Base-by-base conservation (phyloP, 2,113 vertebrate species). In the Piprites chloris region DNA sequence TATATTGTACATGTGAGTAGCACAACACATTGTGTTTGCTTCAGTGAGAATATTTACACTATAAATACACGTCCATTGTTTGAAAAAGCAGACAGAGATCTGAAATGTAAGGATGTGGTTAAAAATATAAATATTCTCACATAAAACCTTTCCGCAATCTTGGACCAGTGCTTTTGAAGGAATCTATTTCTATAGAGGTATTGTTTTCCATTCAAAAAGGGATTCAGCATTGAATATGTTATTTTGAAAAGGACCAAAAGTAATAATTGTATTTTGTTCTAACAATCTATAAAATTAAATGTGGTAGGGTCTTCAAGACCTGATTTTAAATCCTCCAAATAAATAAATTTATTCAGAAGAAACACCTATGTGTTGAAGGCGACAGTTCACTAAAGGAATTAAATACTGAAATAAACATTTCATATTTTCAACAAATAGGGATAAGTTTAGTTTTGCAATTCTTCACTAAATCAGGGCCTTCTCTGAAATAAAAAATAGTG, bases 1-100 rank as follows among this genome's bases (percentile, higher is more conserved):
- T 95, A 93, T 91, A 96, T 50, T 53, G 94, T 90, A 96, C 96
- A 96, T 76, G 91, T 94, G 92, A 92, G 94, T 90, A 88, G 76
- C 87, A 65, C 49, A 63, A 84, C 83, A 88, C 93, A 96, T 96
- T 93, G 94, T 88, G 68, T 86, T 97, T 92, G 89, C 93, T 97
- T 97, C 75, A 94, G 82, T 95, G 94, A 90, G 85, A 94, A 30
- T 89, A 89, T 95, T 93, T 89, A 94, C 91, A 58, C 77, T 77
- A 85, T 91, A 96, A 96, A 97, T 73, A 96, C 77, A 91, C 80
- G 93, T 91, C 69, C 39, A 94, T 65, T 95, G 92, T 95, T 90
- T 89, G 83, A 96, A 95, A 96, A 97, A 89, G 79, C 52, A 93
- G 71, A 81, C 14, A 83, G 77, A 94, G 44, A 93, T 61, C 68